phyloP scores from a whole-genome alignment of 2,113 vertebrate species.

The Physeter macrocephalus region DNA sequence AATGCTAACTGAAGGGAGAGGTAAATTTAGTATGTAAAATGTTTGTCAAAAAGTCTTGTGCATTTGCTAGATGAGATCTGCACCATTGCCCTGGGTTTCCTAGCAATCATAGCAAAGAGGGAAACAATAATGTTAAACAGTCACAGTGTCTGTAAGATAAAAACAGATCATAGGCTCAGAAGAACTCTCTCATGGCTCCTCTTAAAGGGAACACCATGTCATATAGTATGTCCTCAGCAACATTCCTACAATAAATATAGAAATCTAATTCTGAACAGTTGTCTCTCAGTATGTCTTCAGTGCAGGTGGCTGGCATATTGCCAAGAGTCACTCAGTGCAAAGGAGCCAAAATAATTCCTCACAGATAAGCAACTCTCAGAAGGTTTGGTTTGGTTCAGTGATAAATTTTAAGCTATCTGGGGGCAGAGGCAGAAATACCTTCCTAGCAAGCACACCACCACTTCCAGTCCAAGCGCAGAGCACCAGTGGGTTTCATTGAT shows the following conservation, averaged over 20 bases:
- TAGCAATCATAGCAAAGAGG: constrained; percentile 47
- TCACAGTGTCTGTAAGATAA: neutral
- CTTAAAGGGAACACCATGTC: neutral
- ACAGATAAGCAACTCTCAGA: neutral
- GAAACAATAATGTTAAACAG: constrained; percentile 27
- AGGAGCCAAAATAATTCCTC: neutral
- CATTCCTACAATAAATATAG: constrained; percentile 33
- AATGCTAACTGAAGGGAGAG: neutral
- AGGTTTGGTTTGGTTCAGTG: neutral
- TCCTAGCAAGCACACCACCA: neutral
- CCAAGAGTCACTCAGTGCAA: neutral
- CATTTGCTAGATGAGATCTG: neutral
- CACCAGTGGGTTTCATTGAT: neutral
- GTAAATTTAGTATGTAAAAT: neutral
- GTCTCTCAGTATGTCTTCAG: neutral
- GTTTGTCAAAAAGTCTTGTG: neutral
- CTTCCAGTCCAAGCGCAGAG: neutral
- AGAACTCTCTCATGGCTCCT: neutral
- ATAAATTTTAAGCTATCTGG: neutral
- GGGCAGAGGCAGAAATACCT: neutral
- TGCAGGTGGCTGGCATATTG: neutral
- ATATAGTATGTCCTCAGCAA: neutral
- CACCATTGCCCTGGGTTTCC: constrained; percentile 33
- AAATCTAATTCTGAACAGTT: neutral
- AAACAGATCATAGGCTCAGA: constrained; percentile 1